phyloP scores from a whole-genome alignment of 2,888 invertebrate genomes.

The Noctuana brunneofusca region DNA sequence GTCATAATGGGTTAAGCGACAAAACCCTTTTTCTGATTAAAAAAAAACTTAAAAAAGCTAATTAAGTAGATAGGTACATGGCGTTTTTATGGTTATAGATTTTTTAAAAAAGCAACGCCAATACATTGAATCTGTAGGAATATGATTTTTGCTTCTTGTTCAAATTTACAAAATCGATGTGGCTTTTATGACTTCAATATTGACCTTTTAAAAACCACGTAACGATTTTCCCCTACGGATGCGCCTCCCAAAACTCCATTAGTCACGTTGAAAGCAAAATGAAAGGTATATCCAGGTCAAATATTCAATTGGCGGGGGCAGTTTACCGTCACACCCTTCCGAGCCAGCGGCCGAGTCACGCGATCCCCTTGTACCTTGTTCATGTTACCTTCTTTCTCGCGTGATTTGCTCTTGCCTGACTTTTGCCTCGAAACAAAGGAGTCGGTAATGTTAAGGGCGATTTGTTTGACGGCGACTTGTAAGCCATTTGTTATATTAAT shows the following conservation, averaged over 20 bases:
- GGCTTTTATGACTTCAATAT: background rate
- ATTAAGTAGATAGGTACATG: too few relatives aligned
- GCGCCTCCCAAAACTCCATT: conserved; percentile 5
- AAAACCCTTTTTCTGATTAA: too few relatives aligned
- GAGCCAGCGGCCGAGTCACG: conserved; percentile 37
- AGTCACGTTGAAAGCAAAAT: conserved; percentile 13
- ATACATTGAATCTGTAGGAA: too few relatives aligned
- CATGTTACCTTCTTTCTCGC: conserved; percentile 32
- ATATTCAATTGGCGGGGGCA: conserved; percentile 35
- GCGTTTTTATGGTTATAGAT: too few relatives aligned
- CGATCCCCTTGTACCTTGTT: conserved; percentile 33
- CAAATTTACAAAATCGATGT: too few relatives aligned
- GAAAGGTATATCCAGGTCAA: conserved; percentile 31
- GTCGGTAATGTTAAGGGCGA: conserved; percentile 37
- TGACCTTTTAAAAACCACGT: conserved; percentile 1
- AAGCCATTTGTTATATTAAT: conserved; percentile 13
- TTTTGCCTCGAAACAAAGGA: conserved; percentile 28
- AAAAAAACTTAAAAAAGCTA: too few relatives aligned
- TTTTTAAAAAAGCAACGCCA: too few relatives aligned
- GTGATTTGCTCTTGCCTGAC: conserved; percentile 32
- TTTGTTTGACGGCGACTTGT: conserved; percentile 35
- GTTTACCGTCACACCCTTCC: conserved; percentile 34
- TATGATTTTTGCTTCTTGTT: too few relatives aligned
- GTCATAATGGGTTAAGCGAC: too few relatives aligned
- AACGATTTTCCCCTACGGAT: background rate